Percentiles rank a stretch among this genome's conserved stretches.
phyloP scores from a whole-genome alignment of 2,797 vertebrate genomes.

The Gobio occitaniae region DNA sequence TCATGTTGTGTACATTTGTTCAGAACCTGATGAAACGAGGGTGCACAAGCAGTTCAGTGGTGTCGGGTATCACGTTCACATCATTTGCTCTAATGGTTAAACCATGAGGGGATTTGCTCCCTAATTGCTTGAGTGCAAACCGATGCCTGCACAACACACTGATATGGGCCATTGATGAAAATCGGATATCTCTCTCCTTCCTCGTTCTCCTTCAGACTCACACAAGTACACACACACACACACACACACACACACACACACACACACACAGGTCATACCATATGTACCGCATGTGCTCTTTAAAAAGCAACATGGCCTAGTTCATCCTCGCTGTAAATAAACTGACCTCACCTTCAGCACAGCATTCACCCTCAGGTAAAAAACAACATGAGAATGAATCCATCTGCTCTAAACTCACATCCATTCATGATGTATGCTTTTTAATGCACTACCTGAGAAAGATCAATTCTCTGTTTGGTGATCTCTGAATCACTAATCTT shows the following conservation, averaged over 20 bases:
- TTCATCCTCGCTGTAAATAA: conserved; percentile 30
- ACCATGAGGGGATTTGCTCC: conserved; percentile 45
- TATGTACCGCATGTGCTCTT: conserved; percentile 5
- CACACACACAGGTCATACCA: background rate
- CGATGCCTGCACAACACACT: conserved; percentile 21
- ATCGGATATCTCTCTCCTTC: conserved; percentile 13
- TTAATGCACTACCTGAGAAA: background rate
- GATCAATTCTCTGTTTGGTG: background rate
- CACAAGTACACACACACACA: conserved; percentile 12
- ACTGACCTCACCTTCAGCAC: conserved; percentile 46
- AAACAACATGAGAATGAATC: conserved; percentile 19
- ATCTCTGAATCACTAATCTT: background rate
- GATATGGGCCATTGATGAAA: conserved; percentile 24
- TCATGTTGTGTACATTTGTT: background rate
- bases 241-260: conserved; percentile 1
- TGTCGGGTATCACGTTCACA: conserved; percentile 45
- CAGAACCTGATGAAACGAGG: background rate
- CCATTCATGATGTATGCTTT: background rate
- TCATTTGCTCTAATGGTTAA: conserved; percentile 56
- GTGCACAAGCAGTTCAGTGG: conserved; percentile 24
- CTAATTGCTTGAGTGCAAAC: conserved; percentile 40
- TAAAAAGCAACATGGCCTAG: conserved; percentile 37
- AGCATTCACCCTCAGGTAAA: conserved; percentile 15
- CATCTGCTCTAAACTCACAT: conserved; percentile 10
- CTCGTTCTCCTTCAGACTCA: conserved; percentile 7